Evolutionary conservation across 1,140 invertebrate species (phyloP).

Genomic region (Drosophila murphyi): DNA sequence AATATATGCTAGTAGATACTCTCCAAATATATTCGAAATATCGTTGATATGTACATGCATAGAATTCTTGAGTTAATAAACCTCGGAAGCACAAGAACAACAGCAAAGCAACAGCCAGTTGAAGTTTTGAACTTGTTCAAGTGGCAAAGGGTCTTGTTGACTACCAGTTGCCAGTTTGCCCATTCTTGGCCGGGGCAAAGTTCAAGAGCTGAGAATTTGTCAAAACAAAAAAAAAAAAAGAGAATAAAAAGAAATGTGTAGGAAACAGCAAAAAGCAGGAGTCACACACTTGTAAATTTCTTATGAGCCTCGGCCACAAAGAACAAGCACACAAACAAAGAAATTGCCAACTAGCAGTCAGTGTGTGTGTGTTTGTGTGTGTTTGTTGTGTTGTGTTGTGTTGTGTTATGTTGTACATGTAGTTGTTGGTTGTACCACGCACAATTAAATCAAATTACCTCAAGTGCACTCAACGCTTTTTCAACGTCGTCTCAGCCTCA

Average conservation of each 20-base stretch:
- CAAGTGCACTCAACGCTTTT: slow-evolving; percentile 74
- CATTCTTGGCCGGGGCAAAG: slow-evolving; percentile 41
- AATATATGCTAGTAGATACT: background rate
- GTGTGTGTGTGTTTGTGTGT: slow-evolving; percentile 44
- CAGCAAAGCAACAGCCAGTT: slow-evolving; percentile 27
- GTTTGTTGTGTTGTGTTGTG: slow-evolving; percentile 38
- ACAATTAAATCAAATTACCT: slow-evolving; percentile 83
- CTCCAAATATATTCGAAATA: background rate
- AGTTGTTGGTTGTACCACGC: slow-evolving; percentile 54
- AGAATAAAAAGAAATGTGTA: background rate
- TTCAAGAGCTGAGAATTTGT: slow-evolving; percentile 61
- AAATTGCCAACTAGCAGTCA: slow-evolving; percentile 18
- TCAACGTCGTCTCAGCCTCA: slow-evolving; percentile 39
- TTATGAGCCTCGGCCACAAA: slow-evolving; percentile 50
- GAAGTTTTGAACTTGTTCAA: slow-evolving; percentile 36
- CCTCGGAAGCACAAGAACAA: background rate
- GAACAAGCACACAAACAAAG: slow-evolving; percentile 20
- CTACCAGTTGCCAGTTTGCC: slow-evolving; percentile 20
- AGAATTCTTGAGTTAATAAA: slow-evolving; percentile 12
- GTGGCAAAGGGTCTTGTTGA: slow-evolving; percentile 14
- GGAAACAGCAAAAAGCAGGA: slow-evolving; percentile 17
- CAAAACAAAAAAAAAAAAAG: slow-evolving; percentile 19
- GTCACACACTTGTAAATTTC: slow-evolving; percentile 69
- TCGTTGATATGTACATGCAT: background rate
- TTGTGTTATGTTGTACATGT: background rate